phyloP scores from a whole-genome alignment of 2,113 vertebrate genomes.

The Platichthys flesus region DNA sequence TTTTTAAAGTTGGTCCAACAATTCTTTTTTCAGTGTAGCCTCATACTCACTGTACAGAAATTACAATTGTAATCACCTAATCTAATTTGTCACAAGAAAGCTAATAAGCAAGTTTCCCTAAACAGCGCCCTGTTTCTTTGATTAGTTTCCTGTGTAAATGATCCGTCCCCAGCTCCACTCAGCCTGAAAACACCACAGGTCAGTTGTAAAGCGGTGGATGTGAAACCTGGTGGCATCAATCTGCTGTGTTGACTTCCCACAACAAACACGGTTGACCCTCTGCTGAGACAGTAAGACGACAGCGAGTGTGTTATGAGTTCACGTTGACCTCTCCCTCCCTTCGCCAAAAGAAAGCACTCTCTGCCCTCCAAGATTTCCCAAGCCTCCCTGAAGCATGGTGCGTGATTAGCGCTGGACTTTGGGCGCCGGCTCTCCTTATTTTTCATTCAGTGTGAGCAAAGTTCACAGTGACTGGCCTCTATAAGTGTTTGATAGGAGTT shows the following conservation, averaged over 20 bases:
- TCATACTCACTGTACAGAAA: background rate
- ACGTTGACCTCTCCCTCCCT: background rate
- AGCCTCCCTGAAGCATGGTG: background rate
- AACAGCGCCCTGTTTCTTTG: background rate
- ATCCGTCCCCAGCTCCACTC: background rate
- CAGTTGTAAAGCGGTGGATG: background rate
- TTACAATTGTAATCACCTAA: background rate
- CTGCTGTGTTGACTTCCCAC: slow-evolving; percentile 36
- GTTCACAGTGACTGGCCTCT: slow-evolving; percentile 26
- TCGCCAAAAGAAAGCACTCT: slow-evolving; percentile 1
- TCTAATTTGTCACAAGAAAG: background rate
- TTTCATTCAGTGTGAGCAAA: slow-evolving; percentile 28
- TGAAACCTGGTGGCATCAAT: background rate
- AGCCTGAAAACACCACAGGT: slow-evolving; percentile 14
- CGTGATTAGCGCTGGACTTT: slow-evolving; percentile 26
- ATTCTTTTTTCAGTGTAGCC: no score
- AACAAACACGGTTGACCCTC: slow-evolving; percentile 54
- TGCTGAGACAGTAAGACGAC: slow-evolving; percentile 7
- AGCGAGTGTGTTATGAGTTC: slow-evolving; percentile 16
- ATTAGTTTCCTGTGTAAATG: background rate
- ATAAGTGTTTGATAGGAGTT: slow-evolving; percentile 18
- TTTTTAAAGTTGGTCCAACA: no score
- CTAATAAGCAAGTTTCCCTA: background rate
- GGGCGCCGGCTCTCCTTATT: background rate
- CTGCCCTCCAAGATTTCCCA: background rate